Base-by-base conservation (phyloP, 2,797 vertebrate species). In the Poeciliopsis infans region DNA sequence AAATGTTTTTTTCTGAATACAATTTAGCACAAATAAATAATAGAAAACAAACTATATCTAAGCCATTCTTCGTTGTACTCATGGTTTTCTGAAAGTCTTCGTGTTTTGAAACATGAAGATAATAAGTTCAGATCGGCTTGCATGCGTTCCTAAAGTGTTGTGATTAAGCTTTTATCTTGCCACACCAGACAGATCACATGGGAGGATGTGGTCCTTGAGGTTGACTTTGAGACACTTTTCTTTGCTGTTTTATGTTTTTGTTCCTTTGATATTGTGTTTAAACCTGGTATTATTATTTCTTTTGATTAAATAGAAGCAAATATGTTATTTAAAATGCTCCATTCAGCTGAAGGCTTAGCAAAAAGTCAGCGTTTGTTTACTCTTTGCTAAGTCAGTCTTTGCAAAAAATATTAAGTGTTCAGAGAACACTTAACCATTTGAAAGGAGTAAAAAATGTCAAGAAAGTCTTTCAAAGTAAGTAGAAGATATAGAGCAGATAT, bases 171-270 rank as follows among this genome's bases (percentile, higher is more conserved):
- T 89, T 93, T 86, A 86, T 81, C 72, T 80, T 86, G 87, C 89
- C 91, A 91, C 84, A 89, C 85, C 81, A 90, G 83, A 90, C 80
- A 90, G 79, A 79, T 87, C 83, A 51, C 79, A 83, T 77, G 69
- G 80, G 83, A 85, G 85, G 87, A 89, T 92, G 88, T 90, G 90
- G 87, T 90, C 80, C 79, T 76, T 87, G 75, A 86, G 87, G 84
- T 80, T 88, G 82, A 73, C 83, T 86, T 80, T 41, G 47, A 70
- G 41, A 69, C 8, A 13, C 46, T 45, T 78, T 51, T 72, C 77
- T 84, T 33, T 75, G 43, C 78, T 46, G 85, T 49, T 80, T 74
- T 79, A 20, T 75, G 84, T 75, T 75, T 64, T 77, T 23, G 79
- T 75, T 15, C 15, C n/a, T 61, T 64, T 83, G 69, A 78, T 72